These are phyloP conservation scores for Gorsachius magnificus DNA, from an alignment of 2,797 vertebrate species.

Conservation along the genomic window DNA sequence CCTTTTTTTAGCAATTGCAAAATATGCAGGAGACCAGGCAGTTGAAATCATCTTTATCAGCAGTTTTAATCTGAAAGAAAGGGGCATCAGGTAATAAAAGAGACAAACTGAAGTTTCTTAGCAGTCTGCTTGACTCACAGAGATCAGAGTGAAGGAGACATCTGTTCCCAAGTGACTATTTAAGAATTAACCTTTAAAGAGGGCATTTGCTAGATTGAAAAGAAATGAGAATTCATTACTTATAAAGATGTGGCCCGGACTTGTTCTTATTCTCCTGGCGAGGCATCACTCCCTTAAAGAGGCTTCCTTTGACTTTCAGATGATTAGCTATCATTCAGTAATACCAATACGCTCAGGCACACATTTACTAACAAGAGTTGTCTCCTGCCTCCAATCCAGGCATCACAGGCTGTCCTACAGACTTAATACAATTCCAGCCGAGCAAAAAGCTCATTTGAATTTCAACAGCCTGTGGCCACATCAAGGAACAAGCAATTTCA, in stretches of 20 bases:
- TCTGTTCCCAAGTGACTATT: slow-evolving; percentile 39
- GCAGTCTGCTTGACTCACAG: background rate
- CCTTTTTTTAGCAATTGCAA: background rate
- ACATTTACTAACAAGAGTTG: background rate
- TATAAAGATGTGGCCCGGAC: background rate
- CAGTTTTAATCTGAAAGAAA: background rate
- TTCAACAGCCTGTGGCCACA: slow-evolving; percentile 1
- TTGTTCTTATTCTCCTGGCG: background rate
- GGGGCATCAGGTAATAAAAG: background rate
- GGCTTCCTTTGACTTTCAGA: background rate
- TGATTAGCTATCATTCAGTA: background rate
- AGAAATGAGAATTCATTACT: slow-evolving; percentile 48
- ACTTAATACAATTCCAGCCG: background rate
- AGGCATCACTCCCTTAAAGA: background rate
- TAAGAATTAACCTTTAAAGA: slow-evolving; percentile 62
- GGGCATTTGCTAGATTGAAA: slow-evolving; percentile 34
- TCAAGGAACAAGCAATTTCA: slow-evolving; percentile 14
- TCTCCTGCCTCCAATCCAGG: background rate
- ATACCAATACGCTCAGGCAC: background rate
- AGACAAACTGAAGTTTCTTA: slow-evolving; percentile 19
- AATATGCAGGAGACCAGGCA: background rate
- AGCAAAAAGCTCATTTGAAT: slow-evolving; percentile 31
- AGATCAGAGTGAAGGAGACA: slow-evolving; percentile 18
- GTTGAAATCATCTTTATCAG: background rate
- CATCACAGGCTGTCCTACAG: background rate